phyloP scores from a whole-genome alignment of 2,113 vertebrate genomes.

The Crocuta crocuta region DNA sequence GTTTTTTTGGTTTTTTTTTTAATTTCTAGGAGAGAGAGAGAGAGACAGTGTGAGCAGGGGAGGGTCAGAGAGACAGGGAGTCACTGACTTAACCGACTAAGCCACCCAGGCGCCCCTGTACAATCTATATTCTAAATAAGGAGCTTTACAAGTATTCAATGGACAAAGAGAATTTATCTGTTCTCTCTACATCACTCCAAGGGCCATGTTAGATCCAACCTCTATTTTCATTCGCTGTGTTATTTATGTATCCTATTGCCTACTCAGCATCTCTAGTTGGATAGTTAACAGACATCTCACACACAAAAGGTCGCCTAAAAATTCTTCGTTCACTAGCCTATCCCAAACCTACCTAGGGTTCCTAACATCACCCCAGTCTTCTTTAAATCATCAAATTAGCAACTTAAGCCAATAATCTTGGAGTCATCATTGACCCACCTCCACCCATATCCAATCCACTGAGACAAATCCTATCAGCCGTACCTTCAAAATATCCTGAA shows the following conservation, averaged over 20 bases:
- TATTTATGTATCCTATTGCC: background rate
- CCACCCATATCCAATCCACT: background rate
- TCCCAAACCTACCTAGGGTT: background rate
- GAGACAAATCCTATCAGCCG: background rate
- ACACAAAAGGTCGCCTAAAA: background rate
- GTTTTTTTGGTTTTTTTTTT: no score
- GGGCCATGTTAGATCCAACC: background rate
- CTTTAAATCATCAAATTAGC: background rate
- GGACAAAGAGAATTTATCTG: background rate
- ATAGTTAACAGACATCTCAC: background rate
- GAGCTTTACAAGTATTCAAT: background rate
- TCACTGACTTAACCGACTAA: no score
- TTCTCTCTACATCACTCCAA: background rate
- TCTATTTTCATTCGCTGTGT: background rate
- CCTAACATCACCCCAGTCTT: background rate
- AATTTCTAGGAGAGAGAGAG: no score
- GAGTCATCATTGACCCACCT: background rate
- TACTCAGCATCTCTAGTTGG: background rate
- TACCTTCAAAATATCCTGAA: constrained; percentile 48
- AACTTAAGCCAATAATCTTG: background rate
- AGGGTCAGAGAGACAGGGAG: no score
- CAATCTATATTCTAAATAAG: background rate
- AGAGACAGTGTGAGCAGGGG: no score
- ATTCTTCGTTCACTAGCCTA: background rate
- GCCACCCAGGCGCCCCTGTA: background rate